Evolutionary conservation across 2,888 invertebrate genomes (phyloP).

Genomic region (Eilema griseolum): DNA sequence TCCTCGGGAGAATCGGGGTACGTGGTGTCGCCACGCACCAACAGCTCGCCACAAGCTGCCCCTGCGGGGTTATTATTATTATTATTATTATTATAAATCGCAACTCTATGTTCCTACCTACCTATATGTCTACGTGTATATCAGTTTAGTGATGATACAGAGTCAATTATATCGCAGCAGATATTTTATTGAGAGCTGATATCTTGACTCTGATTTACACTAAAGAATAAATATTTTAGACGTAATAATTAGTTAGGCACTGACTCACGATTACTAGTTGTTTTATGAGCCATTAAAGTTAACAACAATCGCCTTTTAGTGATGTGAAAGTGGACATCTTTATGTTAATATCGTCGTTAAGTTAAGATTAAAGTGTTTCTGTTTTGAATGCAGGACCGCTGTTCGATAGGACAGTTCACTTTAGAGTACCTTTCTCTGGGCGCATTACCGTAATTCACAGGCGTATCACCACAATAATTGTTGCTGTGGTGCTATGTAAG

Average conservation of each 20-base stretch:
- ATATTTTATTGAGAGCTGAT: not conserved
- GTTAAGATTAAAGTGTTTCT: constrained; percentile 76
- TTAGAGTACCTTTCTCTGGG: constrained; percentile 46
- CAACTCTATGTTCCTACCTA: too few species aligned
- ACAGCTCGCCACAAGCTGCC: too few species aligned
- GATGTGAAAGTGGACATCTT: constrained; percentile 78
- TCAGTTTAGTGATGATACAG: too few species aligned
- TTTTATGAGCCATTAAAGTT: constrained; percentile 83
- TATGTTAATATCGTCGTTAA: constrained; percentile 78
- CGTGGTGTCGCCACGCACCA: too few species aligned
- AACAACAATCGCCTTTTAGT: constrained; percentile 84
- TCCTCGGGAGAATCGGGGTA: too few species aligned
- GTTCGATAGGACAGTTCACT: constrained; percentile 25
- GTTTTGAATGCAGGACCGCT: constrained; percentile 49
- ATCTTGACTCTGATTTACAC: constrained; percentile 12
- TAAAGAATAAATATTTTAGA: constrained; percentile 47
- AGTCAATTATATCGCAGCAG: too few species aligned
- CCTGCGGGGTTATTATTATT: too few species aligned
- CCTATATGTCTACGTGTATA: too few species aligned
- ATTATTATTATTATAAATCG: too few species aligned
- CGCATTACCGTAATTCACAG: constrained; percentile 73
- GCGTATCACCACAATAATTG: constrained; percentile 58
- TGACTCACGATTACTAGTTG: constrained; percentile 69
- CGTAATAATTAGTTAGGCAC: constrained; percentile 62
- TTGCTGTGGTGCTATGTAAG: constrained; percentile 40